A percentile compares a stretch with the other conserved stretches of the same genome.
These are phyloP conservation scores for rat (Rattus norvegicus) DNA, from an alignment of 2,113 vertebrate species.

Conservation along the genomic window GRCr8 NC_086021.1:182669501-182670000, in stretches of 20 bases:
- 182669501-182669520: not conserved
- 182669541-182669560: not conserved
- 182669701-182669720: not conserved
- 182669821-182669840: not conserved
- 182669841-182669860: not conserved
- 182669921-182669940: fast-evolving
- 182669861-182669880: not conserved
- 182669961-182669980: not conserved
- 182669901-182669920: fast-evolving
- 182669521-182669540: not conserved
- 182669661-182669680: not conserved
- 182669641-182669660: not conserved
- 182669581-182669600: not conserved
- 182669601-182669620: not conserved
- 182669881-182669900: not conserved
- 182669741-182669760: not conserved
- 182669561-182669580: not conserved
- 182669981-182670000: not conserved
- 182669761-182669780: not conserved
- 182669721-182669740: not conserved
- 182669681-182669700: not conserved
- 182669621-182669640: not conserved
- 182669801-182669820: not conserved
- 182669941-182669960: not conserved
- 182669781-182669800: not conserved